phyloP scores from a whole-genome alignment of 1,140 invertebrate genomes.

The Argopecten irradians region DNA sequence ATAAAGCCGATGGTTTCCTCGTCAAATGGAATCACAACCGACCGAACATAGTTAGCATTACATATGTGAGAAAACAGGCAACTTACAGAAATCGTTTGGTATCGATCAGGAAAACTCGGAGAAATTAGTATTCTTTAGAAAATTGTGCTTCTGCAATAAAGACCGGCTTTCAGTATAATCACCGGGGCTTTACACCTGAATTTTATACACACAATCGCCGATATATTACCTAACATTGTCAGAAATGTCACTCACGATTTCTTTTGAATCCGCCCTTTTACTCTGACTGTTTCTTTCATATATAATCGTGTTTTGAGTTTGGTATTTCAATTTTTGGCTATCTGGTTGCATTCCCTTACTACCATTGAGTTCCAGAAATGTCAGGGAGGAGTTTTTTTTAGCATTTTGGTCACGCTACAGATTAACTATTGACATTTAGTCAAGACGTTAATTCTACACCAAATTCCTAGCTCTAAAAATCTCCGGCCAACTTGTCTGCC shows the following conservation, averaged over 20 bases:
- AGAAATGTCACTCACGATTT: not conserved
- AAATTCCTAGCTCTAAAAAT: too few species aligned
- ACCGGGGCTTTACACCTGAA: not conserved
- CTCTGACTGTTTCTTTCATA: not conserved
- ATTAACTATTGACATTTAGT: too few species aligned
- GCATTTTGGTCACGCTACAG: too few species aligned
- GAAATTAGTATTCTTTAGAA: not conserved
- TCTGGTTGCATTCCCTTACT: not conserved
- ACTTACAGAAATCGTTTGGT: not conserved
- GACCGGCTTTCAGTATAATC: not conserved
- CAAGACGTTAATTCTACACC: too few species aligned
- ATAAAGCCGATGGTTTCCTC: not conserved
- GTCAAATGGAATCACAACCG: not conserved
- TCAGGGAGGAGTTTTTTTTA: too few species aligned
- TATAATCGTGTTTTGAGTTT: not conserved
- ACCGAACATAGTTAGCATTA: constrained; percentile 15
- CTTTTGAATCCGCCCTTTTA: not conserved
- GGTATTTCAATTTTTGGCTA: not conserved
- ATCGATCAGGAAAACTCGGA: not conserved
- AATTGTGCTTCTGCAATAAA: not conserved
- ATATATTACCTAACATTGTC: not conserved
- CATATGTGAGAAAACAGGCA: not conserved
- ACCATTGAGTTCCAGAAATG: not conserved
- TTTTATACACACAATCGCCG: not conserved
- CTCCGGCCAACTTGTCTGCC: too few species aligned